Evolutionary conservation across 2,888 invertebrate genomes (phyloP).

Genomic region (Prenolepis imparis): DNA sequence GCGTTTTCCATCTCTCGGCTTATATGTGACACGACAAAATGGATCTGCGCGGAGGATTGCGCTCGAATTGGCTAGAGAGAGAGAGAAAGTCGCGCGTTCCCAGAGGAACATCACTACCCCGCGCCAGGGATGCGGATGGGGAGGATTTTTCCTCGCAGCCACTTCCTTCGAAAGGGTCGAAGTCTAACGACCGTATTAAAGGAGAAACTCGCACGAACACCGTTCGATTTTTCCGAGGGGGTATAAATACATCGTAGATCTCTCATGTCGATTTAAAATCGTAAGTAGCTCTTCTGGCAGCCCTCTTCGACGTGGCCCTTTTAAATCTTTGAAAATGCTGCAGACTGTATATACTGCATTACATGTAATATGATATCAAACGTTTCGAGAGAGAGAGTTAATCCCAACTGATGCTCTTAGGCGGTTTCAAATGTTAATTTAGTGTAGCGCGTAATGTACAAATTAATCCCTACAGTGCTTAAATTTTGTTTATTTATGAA

Average conservation of each 20-base stretch:
- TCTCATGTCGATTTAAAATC: slow-evolving; percentile 24
- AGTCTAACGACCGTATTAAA: slow-evolving; percentile 13
- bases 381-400: slow-evolving; percentile 11
- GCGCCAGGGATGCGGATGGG: not conserved
- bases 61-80: slow-evolving; percentile 23
- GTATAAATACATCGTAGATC: slow-evolving; percentile 17
- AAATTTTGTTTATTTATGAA: not conserved
- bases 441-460: not conserved
- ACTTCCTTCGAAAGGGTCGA: not conserved
- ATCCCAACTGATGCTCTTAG: not conserved
- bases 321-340: slow-evolving; percentile 37
- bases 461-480: not conserved
- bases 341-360: not conserved
- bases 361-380: not conserved
- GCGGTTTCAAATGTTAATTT: slow-evolving; percentile 5
- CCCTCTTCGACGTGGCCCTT: not conserved
- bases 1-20: slow-evolving; percentile 1
- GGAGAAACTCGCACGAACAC: too few relatives aligned
- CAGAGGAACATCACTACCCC: slow-evolving; percentile 33
- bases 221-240: slow-evolving; percentile 17
- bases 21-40: slow-evolving; percentile 27
- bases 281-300: not conserved
- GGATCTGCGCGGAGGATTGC: slow-evolving; percentile 16
- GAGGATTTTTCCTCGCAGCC: not conserved
- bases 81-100: not conserved